Percentiles rank a stretch among this genome's conserved stretches.
Conservation (phyloP, 2,113 vertebrate genomes). For the Poeciliopsis prolifica region DNA sequence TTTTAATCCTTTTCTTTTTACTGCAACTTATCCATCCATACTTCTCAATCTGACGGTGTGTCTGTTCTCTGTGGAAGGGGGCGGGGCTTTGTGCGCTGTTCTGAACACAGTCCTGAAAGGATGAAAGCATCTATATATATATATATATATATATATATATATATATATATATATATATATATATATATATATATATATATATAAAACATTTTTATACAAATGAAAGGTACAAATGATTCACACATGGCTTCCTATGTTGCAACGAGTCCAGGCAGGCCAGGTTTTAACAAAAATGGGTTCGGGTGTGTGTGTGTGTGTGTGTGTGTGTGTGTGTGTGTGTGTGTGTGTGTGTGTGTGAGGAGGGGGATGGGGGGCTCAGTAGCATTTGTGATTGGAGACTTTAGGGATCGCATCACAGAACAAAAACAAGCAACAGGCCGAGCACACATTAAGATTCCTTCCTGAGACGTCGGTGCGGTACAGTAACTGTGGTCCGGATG, state of each 20-base stretch:
- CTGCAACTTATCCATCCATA: conserved; percentile 75
- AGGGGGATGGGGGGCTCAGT: conserved; percentile 61
- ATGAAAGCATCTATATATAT: conserved; percentile 69
- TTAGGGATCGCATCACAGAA: conserved; percentile 66
- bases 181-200: too few relatives aligned
- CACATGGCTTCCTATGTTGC: conserved; percentile 63
- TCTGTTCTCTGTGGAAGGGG: conserved; percentile 72
- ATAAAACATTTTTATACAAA: conserved; percentile 44
- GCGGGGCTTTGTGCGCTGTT: conserved; percentile 73
- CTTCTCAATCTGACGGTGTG: conserved; percentile 74
- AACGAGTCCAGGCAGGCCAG: conserved; percentile 58
- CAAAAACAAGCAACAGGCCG: conserved; percentile 70
- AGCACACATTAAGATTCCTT: conserved; percentile 79
- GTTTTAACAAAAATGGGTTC: conserved; percentile 35
- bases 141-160: conserved; percentile 48
- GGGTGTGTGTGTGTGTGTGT: background rate
- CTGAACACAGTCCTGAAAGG: conserved; percentile 69
- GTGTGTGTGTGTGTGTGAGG: too few relatives aligned
- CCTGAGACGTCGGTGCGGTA: conserved; percentile 79
- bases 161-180: too few relatives aligned
- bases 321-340: too few relatives aligned
- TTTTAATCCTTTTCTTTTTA: conserved; percentile 65
- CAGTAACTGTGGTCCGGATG: conserved; percentile 71
- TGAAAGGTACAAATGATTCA: conserved; percentile 51
- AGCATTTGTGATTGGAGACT: conserved; percentile 61